These are phyloP conservation scores for Heterodera schachtii DNA, from an alignment of 1,140 invertebrate species.

Conservation along the genomic window DNA sequence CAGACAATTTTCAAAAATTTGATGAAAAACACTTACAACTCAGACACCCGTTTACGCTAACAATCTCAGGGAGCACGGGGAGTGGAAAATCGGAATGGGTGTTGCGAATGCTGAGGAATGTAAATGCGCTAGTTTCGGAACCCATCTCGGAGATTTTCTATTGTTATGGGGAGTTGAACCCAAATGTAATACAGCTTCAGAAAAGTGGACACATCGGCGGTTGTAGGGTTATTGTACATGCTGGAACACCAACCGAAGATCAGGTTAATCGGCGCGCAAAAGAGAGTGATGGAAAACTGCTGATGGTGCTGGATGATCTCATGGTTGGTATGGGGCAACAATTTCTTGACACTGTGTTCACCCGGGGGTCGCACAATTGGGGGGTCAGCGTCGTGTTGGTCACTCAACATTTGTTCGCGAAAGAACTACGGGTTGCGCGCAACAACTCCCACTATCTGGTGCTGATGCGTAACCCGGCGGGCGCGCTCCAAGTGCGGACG, in stretches of 20 bases:
- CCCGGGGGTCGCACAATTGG: conserved; percentile 39
- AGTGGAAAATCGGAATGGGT: too few relatives aligned
- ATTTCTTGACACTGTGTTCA: conserved; percentile 40
- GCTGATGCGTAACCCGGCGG: conserved; percentile 38
- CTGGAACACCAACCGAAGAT: conserved; percentile 13
- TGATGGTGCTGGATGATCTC: too few relatives aligned
- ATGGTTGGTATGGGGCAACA: not conserved
- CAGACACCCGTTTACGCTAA: too few relatives aligned
- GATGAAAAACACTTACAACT: too few relatives aligned
- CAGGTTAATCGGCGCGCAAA: conserved; percentile 4
- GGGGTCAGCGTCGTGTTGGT: not conserved
- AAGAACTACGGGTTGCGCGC: too few relatives aligned
- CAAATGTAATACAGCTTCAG: conserved; percentile 30
- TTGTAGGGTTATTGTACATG: not conserved
- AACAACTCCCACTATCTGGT: conserved; percentile 26
- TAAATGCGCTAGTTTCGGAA: too few relatives aligned
- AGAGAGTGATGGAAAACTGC: too few relatives aligned
- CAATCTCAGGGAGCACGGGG: too few relatives aligned
- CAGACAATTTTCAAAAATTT: conserved; percentile 1
- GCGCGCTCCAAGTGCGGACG: conserved; percentile 2
- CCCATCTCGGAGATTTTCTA: too few relatives aligned
- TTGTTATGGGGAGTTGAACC: not conserved
- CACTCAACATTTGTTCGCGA: too few relatives aligned
- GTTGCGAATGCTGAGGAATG: too few relatives aligned
- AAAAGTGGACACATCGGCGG: not conserved